Evolutionary conservation across 2,888 invertebrate species (phyloP).

Genomic region (Alloscopus bannaensis): DNA sequence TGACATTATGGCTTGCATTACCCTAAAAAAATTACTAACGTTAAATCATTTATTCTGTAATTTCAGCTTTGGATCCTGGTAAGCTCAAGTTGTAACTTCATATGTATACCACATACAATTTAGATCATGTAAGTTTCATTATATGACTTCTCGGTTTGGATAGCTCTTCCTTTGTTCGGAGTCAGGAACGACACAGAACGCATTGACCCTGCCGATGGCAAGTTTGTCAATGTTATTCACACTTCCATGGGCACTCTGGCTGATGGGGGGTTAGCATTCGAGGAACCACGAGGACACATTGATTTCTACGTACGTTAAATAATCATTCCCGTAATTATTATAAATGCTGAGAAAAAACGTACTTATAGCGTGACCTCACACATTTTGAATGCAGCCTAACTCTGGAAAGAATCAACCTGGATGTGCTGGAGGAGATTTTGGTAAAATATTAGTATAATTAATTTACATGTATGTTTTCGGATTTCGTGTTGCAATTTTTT

Average conservation of each 20-base stretch:
- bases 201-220: slow-evolving; percentile 82
- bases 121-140: too few species aligned
- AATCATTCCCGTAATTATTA: too few species aligned
- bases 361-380: too few species aligned
- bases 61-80: slow-evolving; percentile 33
- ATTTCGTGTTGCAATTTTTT: too few species aligned
- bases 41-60: background rate
- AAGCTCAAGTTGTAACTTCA: too few species aligned
- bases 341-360: too few species aligned
- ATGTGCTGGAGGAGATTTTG: slow-evolving; percentile 45
- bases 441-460: slow-evolving; percentile 12
- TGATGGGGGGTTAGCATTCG: slow-evolving; percentile 77
- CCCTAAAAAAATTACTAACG: too few species aligned
- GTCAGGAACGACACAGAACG: slow-evolving; percentile 76
- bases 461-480: background rate
- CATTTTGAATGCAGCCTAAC: slow-evolving; percentile 55
- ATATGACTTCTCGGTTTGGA: too few species aligned
- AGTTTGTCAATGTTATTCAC: slow-evolving; percentile 86
- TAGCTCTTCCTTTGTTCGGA: slow-evolving; percentile 81
- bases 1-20: too few species aligned
- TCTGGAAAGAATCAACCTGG: slow-evolving; percentile 68
- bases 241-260: slow-evolving; percentile 76
- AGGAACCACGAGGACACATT: slow-evolving; percentile 76
- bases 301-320: slow-evolving; percentile 52
- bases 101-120: too few species aligned